A percentile compares a stretch with the other conserved stretches of the same genome.
Evolutionary conservation across 2,797 vertebrate genomes (phyloP).

Genomic region (Brachyalestes nurse): DNA sequence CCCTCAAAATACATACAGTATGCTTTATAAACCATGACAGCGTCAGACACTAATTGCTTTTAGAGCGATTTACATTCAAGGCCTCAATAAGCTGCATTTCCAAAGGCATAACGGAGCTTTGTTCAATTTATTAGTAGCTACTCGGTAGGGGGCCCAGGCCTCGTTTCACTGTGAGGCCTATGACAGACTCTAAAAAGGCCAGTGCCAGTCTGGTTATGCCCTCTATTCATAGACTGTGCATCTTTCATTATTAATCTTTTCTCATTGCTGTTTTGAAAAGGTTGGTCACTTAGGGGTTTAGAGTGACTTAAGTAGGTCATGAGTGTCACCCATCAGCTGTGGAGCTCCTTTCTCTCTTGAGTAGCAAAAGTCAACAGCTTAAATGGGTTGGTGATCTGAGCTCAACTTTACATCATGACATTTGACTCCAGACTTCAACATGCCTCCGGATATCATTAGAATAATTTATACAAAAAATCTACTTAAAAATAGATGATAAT

Average conservation of each 20-base stretch:
- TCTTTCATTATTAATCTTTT: background rate
- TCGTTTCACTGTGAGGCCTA: background rate
- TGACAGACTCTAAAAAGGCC: background rate
- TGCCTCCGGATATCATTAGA: no score
- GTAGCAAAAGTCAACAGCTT: background rate
- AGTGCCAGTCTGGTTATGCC: background rate
- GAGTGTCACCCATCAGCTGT: background rate
- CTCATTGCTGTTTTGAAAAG: background rate
- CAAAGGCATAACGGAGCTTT: background rate
- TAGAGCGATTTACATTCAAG: slow-evolving; percentile 2
- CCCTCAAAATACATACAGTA: slow-evolving; percentile 5
- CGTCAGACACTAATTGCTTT: slow-evolving; percentile 21
- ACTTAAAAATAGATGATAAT: no score
- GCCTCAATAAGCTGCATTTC: slow-evolving; percentile 16
- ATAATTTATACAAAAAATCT: no score
- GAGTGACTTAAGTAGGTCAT: background rate
- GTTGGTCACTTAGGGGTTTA: background rate
- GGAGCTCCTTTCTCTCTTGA: background rate
- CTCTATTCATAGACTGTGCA: background rate
- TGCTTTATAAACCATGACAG: slow-evolving; percentile 19
- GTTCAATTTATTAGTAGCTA: slow-evolving; percentile 7
- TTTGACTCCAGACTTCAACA: no score
- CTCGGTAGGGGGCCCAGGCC: background rate
- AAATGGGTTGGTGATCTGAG: no score
- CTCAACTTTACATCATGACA: background rate